Evolutionary conservation across 2,888 invertebrate genomes (phyloP), one percentile per base, ranked within the genome.

Genomic region (Xanthostigma xanthostigma): DNA sequence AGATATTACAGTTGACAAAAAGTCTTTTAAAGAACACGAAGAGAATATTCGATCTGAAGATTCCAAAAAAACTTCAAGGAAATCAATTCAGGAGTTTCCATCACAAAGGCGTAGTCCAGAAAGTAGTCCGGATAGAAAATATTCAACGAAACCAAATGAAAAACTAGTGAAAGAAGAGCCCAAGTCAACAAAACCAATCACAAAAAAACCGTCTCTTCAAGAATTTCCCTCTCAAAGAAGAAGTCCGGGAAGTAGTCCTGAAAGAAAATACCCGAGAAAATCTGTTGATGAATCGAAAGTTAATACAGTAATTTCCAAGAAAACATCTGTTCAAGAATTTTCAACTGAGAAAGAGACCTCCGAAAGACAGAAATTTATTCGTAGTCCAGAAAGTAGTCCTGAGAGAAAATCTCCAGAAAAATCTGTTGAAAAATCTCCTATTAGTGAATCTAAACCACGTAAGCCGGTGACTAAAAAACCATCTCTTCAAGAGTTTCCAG

Each of bases 91-190:
- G 41, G 53, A 53, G 41, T 50, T 49, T 37, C 50, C 52, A 13
- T 40, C 50, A 9, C 51, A 52, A 36, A 43, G 54, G 27, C 39
- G 43, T 44, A 42, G 50, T n/a, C 51, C 54, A 14, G 54, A 54
- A 36, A 27, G 27, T 27, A 27, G 27, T 6, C 27, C 27, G 14
- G 45, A 45, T 38, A 36, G 44, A 10, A 33, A 37, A 50, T 50
- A 51, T 11, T 50, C 27, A 3, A 36, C 35, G 8, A 44, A 44
- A 44, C 27, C 9, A 44, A 27, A 6, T 27, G 27, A 27, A 27
- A 69, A 49, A 60, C 62, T 49, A 70, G 71, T 2, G 70, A 71
- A 2, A 68, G 66, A 54, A 71, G 71, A 58, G 58, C 62, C 8
- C 41, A 46, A 14, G 40, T n/a, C 36, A 35, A 9, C 27, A 2